A percentile compares a stretch with the other conserved stretches of the same genome.
These are phyloP conservation scores for Caenorhabditis remanei DNA, from an alignment of 1,140 invertebrate species.

Conservation along the genomic window DNA sequence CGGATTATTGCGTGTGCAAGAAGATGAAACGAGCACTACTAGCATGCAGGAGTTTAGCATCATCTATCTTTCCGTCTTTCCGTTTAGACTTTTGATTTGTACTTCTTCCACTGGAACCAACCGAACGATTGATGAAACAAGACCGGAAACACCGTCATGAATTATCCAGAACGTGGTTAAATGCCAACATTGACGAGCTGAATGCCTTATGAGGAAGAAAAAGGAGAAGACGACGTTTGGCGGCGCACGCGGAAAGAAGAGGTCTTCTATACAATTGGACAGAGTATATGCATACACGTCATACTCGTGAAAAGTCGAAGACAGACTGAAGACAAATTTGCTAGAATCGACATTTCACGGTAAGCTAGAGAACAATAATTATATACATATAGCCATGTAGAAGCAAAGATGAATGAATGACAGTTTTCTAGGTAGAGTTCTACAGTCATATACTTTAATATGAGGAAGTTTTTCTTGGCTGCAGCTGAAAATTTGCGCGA, in stretches of 20 bases:
- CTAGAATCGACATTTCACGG: constrained; percentile 47
- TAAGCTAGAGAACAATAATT: constrained; percentile 37
- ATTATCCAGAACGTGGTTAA: constrained; percentile 30
- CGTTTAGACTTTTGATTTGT: constrained; percentile 38
- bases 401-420: neutral
- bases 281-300: constrained; percentile 29
- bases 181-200: constrained; percentile 52
- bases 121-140: neutral
- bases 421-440: neutral
- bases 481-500: too few species aligned
- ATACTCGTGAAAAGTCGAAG: constrained; percentile 14
- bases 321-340: constrained; percentile 31
- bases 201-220: constrained; percentile 37
- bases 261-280: constrained; percentile 28
- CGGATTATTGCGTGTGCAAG: constrained; percentile 29
- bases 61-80: constrained; percentile 21
- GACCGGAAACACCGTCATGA: constrained; percentile 36
- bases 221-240: neutral
- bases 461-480: too few species aligned
- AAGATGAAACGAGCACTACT: constrained; percentile 22
- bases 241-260: constrained; percentile 8
- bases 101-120: neutral
- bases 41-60: constrained; percentile 17
- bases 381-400: constrained; percentile 33
- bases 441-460: neutral